Evolutionary conservation across 2,888 invertebrate genomes (phyloP), one percentile per base, ranked within the genome.

Genomic region (Zeuzera pyrina): DNA sequence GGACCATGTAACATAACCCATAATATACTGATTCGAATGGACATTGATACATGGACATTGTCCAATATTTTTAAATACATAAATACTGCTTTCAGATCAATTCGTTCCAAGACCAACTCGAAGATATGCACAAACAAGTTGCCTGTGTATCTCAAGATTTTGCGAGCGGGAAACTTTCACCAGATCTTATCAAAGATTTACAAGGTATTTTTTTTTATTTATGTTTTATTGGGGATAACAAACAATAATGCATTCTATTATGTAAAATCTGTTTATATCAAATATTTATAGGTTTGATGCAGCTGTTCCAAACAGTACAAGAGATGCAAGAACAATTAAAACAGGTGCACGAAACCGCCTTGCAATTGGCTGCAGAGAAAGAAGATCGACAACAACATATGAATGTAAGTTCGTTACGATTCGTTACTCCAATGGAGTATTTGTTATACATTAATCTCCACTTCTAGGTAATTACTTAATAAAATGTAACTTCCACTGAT

Each of bases 371-470:
- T 8, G 78, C 84, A 1, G 89, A 89, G 33, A 84, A 84, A 35
- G 86, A 87, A 14, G 78, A 83, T 30, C 72, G 85, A 11, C 84
- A 86, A 34, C 58, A 67, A 4, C 69, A 85, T 36, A 72, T 87
- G 16, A 85, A 87, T 43, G 88, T 88, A 57, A 55, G 25, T 39
- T n/a, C n/a, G n/a, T n/a, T n/a, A n/a, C n/a, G n/a, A n/a, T n/a
- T n/a, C n/a, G n/a, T n/a, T n/a, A n/a, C n/a, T n/a, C n/a, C n/a
- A n/a, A n/a, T n/a, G n/a, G n/a, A n/a, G n/a, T n/a, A n/a, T n/a
- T n/a, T n/a, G n/a, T n/a, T n/a, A n/a, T n/a, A n/a, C n/a, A n/a
- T n/a, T n/a, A n/a, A n/a, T n/a, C n/a, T n/a, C n/a, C n/a, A n/a
- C n/a, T n/a, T n/a, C n/a, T n/a, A n/a, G n/a, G n/a, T n/a, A n/a